A percentile compares a stretch with the other conserved stretches of the same genome.
These are phyloP conservation scores for Plebejus argus DNA, from an alignment of 2,888 invertebrate species.

Conservation along the genomic window DNA sequence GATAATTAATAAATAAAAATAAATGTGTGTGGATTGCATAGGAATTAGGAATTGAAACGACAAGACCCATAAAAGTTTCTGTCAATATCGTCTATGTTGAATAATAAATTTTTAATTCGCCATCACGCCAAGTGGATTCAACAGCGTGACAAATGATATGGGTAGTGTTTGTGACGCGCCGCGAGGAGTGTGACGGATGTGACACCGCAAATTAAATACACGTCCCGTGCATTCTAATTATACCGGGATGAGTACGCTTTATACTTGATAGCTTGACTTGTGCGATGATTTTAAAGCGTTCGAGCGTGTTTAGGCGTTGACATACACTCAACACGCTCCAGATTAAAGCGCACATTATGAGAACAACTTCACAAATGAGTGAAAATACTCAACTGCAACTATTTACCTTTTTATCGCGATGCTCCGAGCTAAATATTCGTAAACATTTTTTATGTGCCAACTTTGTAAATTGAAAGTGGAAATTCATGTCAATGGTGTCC, in stretches of 20 bases:
- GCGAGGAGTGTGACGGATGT: constrained; percentile 40
- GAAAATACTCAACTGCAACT: constrained; percentile 9
- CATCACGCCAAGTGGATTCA: constrained; percentile 39
- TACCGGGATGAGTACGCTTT: constrained; percentile 30
- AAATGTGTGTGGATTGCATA: neutral
- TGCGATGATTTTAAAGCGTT: constrained; percentile 23
- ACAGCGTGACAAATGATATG: constrained; percentile 43
- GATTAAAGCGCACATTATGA: constrained; percentile 20
- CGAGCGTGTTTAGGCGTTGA: constrained; percentile 3
- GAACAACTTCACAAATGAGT: constrained; percentile 17
- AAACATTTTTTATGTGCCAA: neutral
- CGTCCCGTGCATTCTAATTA: constrained; percentile 38
- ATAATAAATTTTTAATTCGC: constrained; percentile 41
- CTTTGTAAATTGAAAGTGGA: constrained; percentile 4
- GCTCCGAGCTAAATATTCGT: neutral
- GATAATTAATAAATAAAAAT: too few relatives aligned
- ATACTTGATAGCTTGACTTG: constrained; percentile 25
- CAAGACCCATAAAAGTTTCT: neutral
- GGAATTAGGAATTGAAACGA: neutral
- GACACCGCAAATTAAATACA: constrained; percentile 41
- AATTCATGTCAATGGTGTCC: neutral
- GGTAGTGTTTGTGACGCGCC: constrained; percentile 40
- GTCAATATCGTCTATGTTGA: constrained; percentile 34
- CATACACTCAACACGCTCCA: constrained; percentile 17
- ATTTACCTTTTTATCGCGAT: constrained; percentile 5